These are phyloP conservation scores for Galeopterus variegatus DNA, from an alignment of 2,113 vertebrate genomes.

Conservation along the genomic window DNA sequence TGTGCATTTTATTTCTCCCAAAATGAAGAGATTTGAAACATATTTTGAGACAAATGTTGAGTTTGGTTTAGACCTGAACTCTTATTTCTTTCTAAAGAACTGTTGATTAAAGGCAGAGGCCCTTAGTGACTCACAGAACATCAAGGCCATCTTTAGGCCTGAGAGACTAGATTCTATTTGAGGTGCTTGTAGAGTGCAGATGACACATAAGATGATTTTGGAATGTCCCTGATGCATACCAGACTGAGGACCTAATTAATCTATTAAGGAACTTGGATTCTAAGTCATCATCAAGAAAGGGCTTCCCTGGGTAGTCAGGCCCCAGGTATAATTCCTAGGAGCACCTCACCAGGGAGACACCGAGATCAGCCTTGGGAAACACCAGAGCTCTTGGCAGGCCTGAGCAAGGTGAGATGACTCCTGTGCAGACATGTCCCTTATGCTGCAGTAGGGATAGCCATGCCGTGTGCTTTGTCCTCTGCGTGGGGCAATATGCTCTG, in stretches of 20 bases:
- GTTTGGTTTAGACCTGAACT: not conserved
- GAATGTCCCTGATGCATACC: not conserved
- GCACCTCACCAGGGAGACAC: not conserved
- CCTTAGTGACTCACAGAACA: not conserved
- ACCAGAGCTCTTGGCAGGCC: not conserved
- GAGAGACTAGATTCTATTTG: not conserved
- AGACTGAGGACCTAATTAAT: not conserved
- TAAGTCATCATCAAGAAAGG: not conserved
- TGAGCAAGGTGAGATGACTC: accelerated
- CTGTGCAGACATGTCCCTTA: too few relatives aligned
- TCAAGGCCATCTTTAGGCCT: not conserved
- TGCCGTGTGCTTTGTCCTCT: not conserved
- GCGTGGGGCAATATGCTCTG: not conserved
- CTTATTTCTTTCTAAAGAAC: slow-evolving; percentile 36
- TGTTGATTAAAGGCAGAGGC: not conserved
- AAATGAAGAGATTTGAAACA: not conserved
- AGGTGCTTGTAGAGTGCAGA: not conserved
- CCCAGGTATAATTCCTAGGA: not conserved
- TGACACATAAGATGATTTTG: not conserved
- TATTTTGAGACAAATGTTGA: not conserved
- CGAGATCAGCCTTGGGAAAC: not conserved
- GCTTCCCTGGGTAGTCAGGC: not conserved
- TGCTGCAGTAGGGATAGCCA: not conserved
- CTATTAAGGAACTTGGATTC: not conserved
- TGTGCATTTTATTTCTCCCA: not conserved